Evolutionary conservation across 2,888 invertebrate species (phyloP).

Genomic region (Amiota minor): DNA sequence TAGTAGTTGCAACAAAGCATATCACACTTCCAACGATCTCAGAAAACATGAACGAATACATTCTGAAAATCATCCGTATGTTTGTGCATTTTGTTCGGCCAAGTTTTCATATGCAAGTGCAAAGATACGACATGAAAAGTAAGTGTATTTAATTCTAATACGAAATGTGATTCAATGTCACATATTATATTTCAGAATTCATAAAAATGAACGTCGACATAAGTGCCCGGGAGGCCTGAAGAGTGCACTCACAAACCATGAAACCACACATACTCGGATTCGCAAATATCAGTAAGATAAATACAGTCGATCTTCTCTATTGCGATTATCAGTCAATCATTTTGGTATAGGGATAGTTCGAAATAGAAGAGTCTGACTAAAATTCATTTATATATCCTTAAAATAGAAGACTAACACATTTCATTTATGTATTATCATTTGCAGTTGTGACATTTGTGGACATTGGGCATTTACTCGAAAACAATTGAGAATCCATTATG

Average conservation of each 20-base stretch:
- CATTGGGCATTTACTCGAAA: neutral
- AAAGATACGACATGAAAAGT: no score
- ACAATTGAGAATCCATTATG: neutral
- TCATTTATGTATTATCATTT: neutral
- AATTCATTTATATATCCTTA: neutral
- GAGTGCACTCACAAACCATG: neutral
- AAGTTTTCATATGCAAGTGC: neutral
- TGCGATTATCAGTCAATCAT: no score
- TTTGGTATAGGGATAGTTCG: no score
- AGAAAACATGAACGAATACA: neutral
- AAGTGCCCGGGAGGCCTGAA: neutral
- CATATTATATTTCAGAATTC: no score
- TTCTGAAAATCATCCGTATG: neutral
- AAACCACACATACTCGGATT: neutral
- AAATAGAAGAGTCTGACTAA: no score
- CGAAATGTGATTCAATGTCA: no score
- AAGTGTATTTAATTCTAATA: no score
- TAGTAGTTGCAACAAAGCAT: neutral
- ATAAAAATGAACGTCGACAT: neutral
- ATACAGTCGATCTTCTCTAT: neutral
- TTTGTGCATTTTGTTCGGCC: neutral
- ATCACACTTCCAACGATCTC: neutral
- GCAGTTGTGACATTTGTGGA: neutral
- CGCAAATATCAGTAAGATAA: conserved; percentile 3
- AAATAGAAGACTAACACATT: neutral